Evolutionary conservation across 1,140 invertebrate genomes (phyloP).

Genomic region (Drosophila bocki): DNA sequence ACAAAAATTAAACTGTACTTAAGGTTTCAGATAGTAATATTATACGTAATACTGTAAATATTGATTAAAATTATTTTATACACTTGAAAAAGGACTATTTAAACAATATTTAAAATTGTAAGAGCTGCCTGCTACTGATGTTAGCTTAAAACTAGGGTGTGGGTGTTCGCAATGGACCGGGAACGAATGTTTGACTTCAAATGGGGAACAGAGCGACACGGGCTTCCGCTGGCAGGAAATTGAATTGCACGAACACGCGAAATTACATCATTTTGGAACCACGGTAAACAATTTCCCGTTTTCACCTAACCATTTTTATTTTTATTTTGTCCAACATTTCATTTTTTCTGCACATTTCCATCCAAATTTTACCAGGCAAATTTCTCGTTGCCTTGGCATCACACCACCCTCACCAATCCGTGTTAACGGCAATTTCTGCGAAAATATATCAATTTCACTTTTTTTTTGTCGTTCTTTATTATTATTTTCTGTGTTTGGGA

Average conservation of each 20-base stretch:
- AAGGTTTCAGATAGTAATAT: neutral
- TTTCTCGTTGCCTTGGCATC: slow-evolving; percentile 71
- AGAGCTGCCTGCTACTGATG: neutral
- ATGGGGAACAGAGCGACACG: slow-evolving; percentile 85
- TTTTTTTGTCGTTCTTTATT: slow-evolving; percentile 35
- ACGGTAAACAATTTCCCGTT: slow-evolving; percentile 83
- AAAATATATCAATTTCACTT: slow-evolving; percentile 81
- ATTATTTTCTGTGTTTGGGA: slow-evolving; percentile 29
- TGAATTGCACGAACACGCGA: slow-evolving; percentile 84
- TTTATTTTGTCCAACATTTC: slow-evolving; percentile 37
- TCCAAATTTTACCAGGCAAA: slow-evolving; percentile 70
- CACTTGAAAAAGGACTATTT: slow-evolving; percentile 22
- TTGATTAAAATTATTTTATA: neutral
- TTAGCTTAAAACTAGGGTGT: neutral
- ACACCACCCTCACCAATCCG: slow-evolving; percentile 28
- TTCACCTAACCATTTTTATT: slow-evolving; percentile 55
- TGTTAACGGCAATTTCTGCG: slow-evolving; percentile 75
- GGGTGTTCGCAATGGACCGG: slow-evolving; percentile 21
- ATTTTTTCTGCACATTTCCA: slow-evolving; percentile 43
- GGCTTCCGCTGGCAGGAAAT: slow-evolving; percentile 85
- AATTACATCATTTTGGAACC: slow-evolving; percentile 84
- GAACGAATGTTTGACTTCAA: slow-evolving; percentile 63
- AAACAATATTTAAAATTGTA: slow-evolving; percentile 50
- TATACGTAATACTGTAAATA: neutral
- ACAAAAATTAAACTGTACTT: no score